phyloP scores from a whole-genome alignment of 2,113 vertebrate species.

The Pachyramphus minor region DNA sequence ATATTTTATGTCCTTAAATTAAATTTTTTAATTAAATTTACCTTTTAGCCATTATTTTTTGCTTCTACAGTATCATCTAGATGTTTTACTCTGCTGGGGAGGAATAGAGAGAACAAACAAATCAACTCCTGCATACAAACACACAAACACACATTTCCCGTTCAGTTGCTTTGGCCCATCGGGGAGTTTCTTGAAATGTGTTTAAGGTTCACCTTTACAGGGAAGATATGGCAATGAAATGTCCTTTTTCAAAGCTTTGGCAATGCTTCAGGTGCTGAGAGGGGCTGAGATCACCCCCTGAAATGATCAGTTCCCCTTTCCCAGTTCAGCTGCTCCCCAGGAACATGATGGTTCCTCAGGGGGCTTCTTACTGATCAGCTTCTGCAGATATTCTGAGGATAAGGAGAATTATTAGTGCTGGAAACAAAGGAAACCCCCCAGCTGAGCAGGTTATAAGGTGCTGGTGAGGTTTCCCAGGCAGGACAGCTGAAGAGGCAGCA shows the following conservation, averaged over 20 bases:
- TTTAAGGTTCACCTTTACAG: neutral
- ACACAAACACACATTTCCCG: neutral
- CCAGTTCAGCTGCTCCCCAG: neutral
- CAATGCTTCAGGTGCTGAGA: neutral
- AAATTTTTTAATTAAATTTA: neutral
- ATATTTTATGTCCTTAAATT: neutral
- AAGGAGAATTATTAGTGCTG: neutral
- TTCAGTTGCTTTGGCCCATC: neutral
- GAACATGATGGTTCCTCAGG: fast-evolving
- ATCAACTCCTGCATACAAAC: neutral
- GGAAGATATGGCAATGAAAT: neutral
- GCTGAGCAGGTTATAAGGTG: neutral
- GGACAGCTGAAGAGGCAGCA: neutral
- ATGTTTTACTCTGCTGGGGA: neutral
- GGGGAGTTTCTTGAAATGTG: neutral
- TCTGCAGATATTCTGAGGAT: neutral
- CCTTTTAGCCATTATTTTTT: neutral
- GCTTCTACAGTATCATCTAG: neutral
- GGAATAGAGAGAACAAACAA: neutral
- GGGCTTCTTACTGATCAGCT: neutral
- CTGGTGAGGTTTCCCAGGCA: neutral
- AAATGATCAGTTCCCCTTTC: neutral
- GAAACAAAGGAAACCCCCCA: neutral
- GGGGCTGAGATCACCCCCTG: neutral
- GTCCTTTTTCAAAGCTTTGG: neutral